A percentile compares a stretch with the other conserved stretches of the same genome.
Conservation (phyloP, 2,797 vertebrate genomes). For the Squalus acanthias region DNA sequence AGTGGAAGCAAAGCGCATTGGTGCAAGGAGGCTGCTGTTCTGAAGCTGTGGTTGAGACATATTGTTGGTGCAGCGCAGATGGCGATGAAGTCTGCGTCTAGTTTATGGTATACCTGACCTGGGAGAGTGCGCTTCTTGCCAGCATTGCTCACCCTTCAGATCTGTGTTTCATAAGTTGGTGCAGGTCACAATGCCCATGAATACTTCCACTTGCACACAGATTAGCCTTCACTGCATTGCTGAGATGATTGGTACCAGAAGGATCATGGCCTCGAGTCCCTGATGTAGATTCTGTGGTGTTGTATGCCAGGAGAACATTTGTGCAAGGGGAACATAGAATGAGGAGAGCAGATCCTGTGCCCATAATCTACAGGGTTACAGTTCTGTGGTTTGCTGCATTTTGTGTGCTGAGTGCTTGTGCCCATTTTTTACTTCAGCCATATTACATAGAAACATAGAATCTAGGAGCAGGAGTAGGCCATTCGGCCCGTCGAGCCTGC, state of each 20-base stretch:
- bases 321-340: background rate
- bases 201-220: background rate
- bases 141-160: background rate
- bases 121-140: background rate
- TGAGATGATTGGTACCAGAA: background rate
- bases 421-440: background rate
- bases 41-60: too few relatives aligned
- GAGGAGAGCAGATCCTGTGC: background rate
- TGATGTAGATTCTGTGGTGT: background rate
- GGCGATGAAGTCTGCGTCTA: background rate
- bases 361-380: too few relatives aligned
- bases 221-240: background rate
- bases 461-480: too few relatives aligned
- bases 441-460: too few relatives aligned
- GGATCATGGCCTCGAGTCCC: background rate
- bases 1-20: background rate
- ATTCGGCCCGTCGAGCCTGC: too few relatives aligned
- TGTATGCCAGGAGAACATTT: background rate
- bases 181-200: background rate
- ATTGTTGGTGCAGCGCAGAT: background rate
- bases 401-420: background rate
- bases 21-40: too few relatives aligned
- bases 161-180: background rate
- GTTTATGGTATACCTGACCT: background rate
- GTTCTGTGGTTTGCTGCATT: background rate